Base-by-base conservation (phyloP, 2,113 vertebrate genomes). In the Chitala chitala region DNA sequence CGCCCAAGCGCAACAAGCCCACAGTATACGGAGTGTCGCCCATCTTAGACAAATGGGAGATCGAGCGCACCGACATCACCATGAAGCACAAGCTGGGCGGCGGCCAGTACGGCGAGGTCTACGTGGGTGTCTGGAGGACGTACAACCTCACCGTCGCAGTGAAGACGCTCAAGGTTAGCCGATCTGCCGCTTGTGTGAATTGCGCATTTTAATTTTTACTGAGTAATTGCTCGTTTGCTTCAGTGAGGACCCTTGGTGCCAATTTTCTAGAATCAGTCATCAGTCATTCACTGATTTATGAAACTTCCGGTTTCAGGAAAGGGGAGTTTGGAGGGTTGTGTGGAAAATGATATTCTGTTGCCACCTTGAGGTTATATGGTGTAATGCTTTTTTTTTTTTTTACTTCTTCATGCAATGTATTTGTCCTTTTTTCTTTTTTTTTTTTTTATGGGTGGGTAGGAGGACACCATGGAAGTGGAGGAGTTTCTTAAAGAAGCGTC, bases 1-100 rank as follows among this genome's bases (percentile, higher is more conserved):
- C 97, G 4, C 97, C 96, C 69, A 99, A 99, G 89, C 98, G 96
- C 84, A 99, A 98, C 90, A 99, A 99, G 82, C 97, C 97, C 80
- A 99, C 97, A 0, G 95, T 99, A 73, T 99, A 99, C 0, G 97
- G 97, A 0, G 97, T 99, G 80, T 99, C 97, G n/a, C 97, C 97
- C 77, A 99, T 99, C 87, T 95, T 99, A 0, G 97, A 99, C 86
- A 99, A 99, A 82, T 99, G 97, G 97, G 97, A 99, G 87, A 99
- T 99, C 96, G 97, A 99, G 79, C 91, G 97, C 73, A 99, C 97
- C 1, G 97, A 99, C 80, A 99, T 99, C 86, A 99, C 97, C 87
- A 99, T 99, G 97, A 99, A 99, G 93, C 97, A 99, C 94, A 99
- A 99, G 80, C 92, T 99, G 0, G 97, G 97, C 50, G 97, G 97